Base-by-base conservation (phyloP, 2,113 vertebrate genomes). In the Eretmodus cyanostictus region DNA sequence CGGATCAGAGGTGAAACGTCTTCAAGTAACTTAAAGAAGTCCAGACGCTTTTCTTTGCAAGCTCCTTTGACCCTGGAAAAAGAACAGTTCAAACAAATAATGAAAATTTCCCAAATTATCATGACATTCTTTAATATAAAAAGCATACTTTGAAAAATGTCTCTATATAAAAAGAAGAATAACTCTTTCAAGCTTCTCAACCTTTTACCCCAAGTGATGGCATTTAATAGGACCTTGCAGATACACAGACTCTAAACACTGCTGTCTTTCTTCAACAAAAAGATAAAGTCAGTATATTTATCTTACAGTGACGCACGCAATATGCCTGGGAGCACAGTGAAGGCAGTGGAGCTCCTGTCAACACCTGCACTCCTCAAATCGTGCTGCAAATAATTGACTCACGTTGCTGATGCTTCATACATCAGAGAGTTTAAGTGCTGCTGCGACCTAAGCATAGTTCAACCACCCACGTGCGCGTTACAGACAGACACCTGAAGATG, bases 371-470 rank as follows among this genome's bases (percentile, higher is more conserved):
- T 12, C 34, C 80, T 89, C 76, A 90, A 84, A 92, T 68, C 22
- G 9, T 45, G 89, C 84, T 81, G 89, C 68, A 83, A 85, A 87
- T 94, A 94, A 92, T 88, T 87, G 90, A 93, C 63, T 94, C 76
- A 47, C 73, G 88, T 86, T 85, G 85, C 59, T 76, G 82, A 89
- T 83, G 85, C 29, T 42, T 83, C 84, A 84, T 87, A 86, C 89
- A 90, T 87, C 85, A 91, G 79, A 82, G 83, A 57, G 86, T 89
- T 80, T 89, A 93, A 93, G 79, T 84, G 85, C 71, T 31, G 84
- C 84, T 84, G 76, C 63, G 84, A 92, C 91, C 91, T 53, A 22
- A 80, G 80, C 76, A 85, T 92, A 87, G 73, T 71, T 88, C 81
- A 89, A 8, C n/a, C 73, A 8, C 78, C 84, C 34, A 82, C 81